Evolutionary conservation across 2,888 invertebrate genomes (phyloP).

Genomic region (Stegophylla sp.): DNA sequence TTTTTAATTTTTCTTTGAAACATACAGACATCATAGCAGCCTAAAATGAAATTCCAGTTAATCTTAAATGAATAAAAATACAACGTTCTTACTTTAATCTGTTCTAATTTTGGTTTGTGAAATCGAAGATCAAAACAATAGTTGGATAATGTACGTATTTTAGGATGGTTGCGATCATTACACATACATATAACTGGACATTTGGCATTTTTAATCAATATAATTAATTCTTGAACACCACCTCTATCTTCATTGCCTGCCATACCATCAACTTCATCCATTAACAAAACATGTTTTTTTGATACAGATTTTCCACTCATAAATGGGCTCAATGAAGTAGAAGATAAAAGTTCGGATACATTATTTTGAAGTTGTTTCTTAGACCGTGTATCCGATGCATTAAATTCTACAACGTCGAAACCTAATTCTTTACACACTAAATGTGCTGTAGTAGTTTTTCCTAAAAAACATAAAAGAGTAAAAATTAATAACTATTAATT

Average conservation of each 20-base stretch:
- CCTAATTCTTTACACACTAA: conserved; percentile 88
- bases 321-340: conserved; percentile 76
- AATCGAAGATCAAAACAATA: conserved; percentile 94
- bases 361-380: conserved; percentile 85
- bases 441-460: conserved; percentile 88
- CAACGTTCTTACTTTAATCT: conserved; percentile 76
- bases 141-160: conserved; percentile 90
- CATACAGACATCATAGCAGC: conserved; percentile 90
- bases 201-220: conserved; percentile 84
- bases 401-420: conserved; percentile 90
- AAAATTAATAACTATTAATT: not conserved
- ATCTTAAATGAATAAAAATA: not conserved
- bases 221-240: conserved; percentile 92
- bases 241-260: conserved; percentile 98
- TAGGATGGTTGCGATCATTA: conserved; percentile 92
- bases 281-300: conserved; percentile 89
- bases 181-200: conserved; percentile 97
- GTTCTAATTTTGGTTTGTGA: conserved; percentile 82
- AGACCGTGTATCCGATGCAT: conserved; percentile 95
- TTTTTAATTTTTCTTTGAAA: conserved; percentile 85
- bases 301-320: conserved; percentile 67
- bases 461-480: conserved; percentile 63
- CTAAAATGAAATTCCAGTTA: conserved; percentile 66
- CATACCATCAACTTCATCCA: conserved; percentile 99
- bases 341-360: conserved; percentile 80